Conservation (phyloP, 2,113 vertebrate species). For the Dasyurus viverrinus region DNA sequence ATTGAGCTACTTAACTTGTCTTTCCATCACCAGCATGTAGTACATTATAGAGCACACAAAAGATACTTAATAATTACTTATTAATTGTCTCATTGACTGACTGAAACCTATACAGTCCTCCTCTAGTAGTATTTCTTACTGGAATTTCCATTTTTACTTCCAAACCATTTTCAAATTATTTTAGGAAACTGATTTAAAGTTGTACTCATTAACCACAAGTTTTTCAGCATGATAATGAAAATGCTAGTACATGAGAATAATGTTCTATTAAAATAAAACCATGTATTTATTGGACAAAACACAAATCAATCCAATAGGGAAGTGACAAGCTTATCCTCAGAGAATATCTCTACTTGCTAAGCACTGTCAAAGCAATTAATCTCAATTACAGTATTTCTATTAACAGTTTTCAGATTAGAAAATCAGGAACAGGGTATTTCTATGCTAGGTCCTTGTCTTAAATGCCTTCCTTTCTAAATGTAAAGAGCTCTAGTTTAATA, state of each 20-base stretch:
- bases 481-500: not conserved
- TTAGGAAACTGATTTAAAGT: not conserved
- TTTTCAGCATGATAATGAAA: not conserved
- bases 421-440: slow-evolving; percentile 11
- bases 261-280: slow-evolving; percentile 15
- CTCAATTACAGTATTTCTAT: slow-evolving; percentile 35
- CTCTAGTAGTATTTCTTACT: not conserved
- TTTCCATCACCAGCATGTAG: not conserved
- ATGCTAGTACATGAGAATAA: not conserved
- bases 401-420: slow-evolving; percentile 40
- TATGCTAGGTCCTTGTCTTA: not conserved
- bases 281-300: slow-evolving; percentile 36
- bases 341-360: not conserved
- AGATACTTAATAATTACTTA: not conserved
- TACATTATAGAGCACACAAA: not conserved
- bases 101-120: not conserved
- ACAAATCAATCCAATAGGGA: slow-evolving; percentile 32
- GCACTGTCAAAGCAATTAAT: slow-evolving; percentile 15
- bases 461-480: slow-evolving; percentile 5
- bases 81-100: not conserved
- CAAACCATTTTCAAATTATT: not conserved
- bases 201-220: not conserved
- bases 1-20: not conserved
- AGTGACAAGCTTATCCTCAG: slow-evolving; percentile 23
- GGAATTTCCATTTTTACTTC: not conserved